Conservation (phyloP, 2,113 vertebrate species). For the Oryzias celebensis region DNA sequence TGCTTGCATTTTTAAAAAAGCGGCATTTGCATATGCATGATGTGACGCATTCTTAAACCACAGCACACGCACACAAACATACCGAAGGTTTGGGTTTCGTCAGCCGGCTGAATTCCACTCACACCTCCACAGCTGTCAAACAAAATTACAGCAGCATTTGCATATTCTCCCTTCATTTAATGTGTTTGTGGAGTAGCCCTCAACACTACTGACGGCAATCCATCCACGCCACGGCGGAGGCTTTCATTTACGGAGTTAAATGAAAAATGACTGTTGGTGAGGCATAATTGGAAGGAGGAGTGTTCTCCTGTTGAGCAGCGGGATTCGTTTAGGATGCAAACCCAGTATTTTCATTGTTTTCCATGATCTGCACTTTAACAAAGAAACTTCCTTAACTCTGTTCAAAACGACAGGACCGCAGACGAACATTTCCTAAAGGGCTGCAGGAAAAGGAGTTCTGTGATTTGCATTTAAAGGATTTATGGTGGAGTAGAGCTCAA, state of each 20-base stretch:
- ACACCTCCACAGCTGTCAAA: neutral
- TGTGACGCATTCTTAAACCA: neutral
- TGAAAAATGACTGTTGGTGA: slow-evolving; percentile 13
- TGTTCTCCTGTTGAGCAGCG: neutral
- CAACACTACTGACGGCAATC: neutral
- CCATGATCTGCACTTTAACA: no score
- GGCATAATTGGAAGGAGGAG: slow-evolving; percentile 1
- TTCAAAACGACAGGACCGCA: neutral
- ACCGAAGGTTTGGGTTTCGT: neutral
- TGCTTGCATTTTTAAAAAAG: neutral
- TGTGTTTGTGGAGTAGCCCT: slow-evolving; percentile 6
- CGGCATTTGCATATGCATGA: slow-evolving; percentile 9
- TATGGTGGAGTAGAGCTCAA: neutral
- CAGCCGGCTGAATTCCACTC: slow-evolving; percentile 5
- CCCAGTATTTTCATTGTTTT: no score
- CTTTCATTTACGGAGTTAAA: slow-evolving; percentile 8
- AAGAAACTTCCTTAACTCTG: neutral
- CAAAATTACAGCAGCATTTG: slow-evolving; percentile 23
- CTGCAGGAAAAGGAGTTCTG: neutral
- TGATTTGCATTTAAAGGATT: neutral
- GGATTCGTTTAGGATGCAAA: neutral
- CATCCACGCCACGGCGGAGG: slow-evolving; percentile 6
- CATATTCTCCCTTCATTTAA: slow-evolving; percentile 33
- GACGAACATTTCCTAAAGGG: slow-evolving; percentile 1
- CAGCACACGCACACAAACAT: slow-evolving; percentile 2